Percentiles rank a stretch among this genome's conserved stretches.
phyloP scores from a whole-genome alignment of 2,113 vertebrate species.

The Tychaedon coryphoeus region DNA sequence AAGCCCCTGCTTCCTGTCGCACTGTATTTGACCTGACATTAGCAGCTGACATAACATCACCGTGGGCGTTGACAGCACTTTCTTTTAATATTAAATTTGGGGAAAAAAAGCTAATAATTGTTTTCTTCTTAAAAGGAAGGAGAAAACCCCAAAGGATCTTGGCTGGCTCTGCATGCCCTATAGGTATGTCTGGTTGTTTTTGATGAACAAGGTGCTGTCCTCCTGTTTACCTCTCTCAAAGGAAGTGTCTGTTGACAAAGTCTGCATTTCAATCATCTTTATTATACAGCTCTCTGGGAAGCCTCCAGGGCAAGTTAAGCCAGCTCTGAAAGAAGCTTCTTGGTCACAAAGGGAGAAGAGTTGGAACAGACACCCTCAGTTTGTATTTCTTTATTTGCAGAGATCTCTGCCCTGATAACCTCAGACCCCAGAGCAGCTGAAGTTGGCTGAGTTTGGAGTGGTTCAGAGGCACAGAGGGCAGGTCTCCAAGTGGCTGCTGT shows the following conservation, averaged over 20 bases:
- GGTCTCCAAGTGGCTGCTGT: not conserved
- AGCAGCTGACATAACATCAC: conserved; percentile 49
- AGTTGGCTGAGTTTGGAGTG: not conserved
- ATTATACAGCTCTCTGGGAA: conserved; percentile 48
- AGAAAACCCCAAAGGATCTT: conserved; percentile 18
- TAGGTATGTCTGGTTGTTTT: conserved; percentile 67
- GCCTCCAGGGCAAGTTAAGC: conserved; percentile 28
- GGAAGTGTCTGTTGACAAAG: conserved; percentile 67
- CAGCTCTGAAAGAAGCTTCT: conserved; percentile 5
- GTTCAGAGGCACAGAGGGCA: not conserved
- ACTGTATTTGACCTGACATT: conserved; percentile 46
- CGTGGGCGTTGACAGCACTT: not conserved
- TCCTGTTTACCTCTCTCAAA: conserved; percentile 62
- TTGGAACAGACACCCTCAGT: not conserved
- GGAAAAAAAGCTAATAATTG: not conserved
- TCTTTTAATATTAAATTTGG: conserved; percentile 38
- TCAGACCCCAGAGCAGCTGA: not conserved
- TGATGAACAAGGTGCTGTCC: conserved; percentile 65
- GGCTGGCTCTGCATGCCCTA: conserved; percentile 14
- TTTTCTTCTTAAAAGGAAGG: conserved; percentile 18
- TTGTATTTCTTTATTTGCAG: conserved; percentile 28
- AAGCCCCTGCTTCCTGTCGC: conserved; percentile 13
- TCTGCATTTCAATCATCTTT: conserved; percentile 62
- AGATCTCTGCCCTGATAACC: conserved; percentile 53
- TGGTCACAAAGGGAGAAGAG: conserved; percentile 12